Evolutionary conservation across 2,888 invertebrate genomes (phyloP), one percentile per base, ranked within the genome.

Genomic region (Caenorhabditis virilis): DNA sequence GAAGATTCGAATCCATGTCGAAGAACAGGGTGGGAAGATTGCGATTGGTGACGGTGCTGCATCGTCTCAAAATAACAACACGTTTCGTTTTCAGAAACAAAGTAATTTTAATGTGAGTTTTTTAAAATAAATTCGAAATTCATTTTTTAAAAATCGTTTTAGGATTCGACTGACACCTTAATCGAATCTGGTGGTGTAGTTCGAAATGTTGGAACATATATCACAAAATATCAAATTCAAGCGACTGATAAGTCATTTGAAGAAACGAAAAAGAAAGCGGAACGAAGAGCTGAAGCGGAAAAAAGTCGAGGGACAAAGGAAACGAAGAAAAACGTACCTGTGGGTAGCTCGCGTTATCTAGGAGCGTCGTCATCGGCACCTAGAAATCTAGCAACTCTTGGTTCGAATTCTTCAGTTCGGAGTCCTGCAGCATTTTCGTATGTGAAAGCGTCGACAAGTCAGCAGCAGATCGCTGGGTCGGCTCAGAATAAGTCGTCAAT

Each of bases 231-330:
- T 39, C 64, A 65, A 69, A 62, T 76, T 23, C 73, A 76, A 69
- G 79, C 79, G 6, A 79, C 79, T 11, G 77, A 80, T 35, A 69
- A 67, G 46, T 72, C 79, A 25, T 78, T 79, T 45, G 74, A 74
- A 38, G 79, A 79, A 48, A 78, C 78, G 35, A 66, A 70, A 47
- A 78, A 77, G 42, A 73, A 72, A 50, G 72, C 78, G 23, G 73
- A 77, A 50, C 72, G 72, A 48, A 53, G 75, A 25, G 67, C 72
- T 13, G 79, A 80, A 41, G 71, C 69, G 11, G 78, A 79, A 38
- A 74, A 76, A 45, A 72, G 65, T 41, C 54, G 69, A 20, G 76
- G 73, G 52, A 66, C 78, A n/a, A 76, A 76, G 48, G 73, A 80
- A 22, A 69, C 76, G 45, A 67, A 62, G 59, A 43, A 42, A 23